Evolutionary conservation across 2,113 vertebrate genomes (phyloP), one percentile per base, ranked within the genome.

Genomic region (Campylomormyrus tamandua): DNA sequence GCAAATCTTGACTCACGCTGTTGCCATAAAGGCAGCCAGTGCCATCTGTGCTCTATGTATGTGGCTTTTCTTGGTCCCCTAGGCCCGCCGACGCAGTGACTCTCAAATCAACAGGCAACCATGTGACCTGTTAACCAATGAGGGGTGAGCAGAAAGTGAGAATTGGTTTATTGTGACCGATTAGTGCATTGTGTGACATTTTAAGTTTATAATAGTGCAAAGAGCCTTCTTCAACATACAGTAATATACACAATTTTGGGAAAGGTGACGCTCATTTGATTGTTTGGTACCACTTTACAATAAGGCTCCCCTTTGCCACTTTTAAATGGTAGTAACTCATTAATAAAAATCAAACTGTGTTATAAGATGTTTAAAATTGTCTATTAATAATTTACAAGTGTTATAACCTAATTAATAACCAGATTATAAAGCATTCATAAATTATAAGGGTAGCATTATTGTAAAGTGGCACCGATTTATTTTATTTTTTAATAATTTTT

Each of bases 31-130:
- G 92, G 92, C 93, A 87, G 83, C 39, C 53, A 6, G 56, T 45
- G 5, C 21, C 4, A 87, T 50, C 11, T 53, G 31, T n/a, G 70
- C 11, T 88, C 87, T 83, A 39, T 56, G 35, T 11, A 5, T 90
- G 31, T 53, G 17, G 70, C 11, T 48, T 87, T 31, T 92, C 31
- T 88, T 87, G n/a, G 24, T 90, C 35, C 90, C n/a, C 9, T 91
- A 99, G 98, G 96, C 94, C 13, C 95, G 98, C 8, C 96, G 97
- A 92, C 95, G 91, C 35, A 98, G 96, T 0, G 98, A 99, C 94
- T 93, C 88, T 1, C 83, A 89, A 90, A 94, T 99, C 93, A 99
- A 99, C 97, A 96, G 92, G 92, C 94, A 96, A 27, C 95, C 95
- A 0, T 99, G 98, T 92, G 97, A 97, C 90, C 93, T 98, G 77